Evolutionary conservation across 1,140 invertebrate genomes (phyloP), one percentile per base, ranked within the genome.

Genomic region (Lethrus apterus): DNA sequence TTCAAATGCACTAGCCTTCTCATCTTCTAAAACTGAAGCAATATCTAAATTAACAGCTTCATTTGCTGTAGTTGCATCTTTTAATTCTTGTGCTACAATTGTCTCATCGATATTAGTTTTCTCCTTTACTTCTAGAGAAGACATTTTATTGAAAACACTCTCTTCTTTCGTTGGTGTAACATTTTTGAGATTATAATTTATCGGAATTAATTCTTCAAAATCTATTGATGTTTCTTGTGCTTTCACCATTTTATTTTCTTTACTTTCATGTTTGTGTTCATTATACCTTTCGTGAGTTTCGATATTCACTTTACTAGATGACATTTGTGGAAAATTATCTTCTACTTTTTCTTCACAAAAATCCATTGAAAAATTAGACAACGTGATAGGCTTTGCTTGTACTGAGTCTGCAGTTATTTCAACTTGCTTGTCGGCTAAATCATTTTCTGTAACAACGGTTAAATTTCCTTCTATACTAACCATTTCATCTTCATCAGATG

Each of bases 361-460:
- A 50, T 62, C 61, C 53, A 62, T 54, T 7, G 62, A 64, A 19
- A 64, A 64, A 34, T 26, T 57, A 4, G 49, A 41, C 18, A 64
- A 50, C 9, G 48, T 60, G 9, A 52, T 44, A 0, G 62, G 58
- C 48, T 61, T 62, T 32, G 56, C 53, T 24, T 42, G 21, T 20
- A 32, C 50, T 48, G 44, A 54, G 48, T 33, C 23, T 2, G 52
- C 26, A n/a, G 63, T 59, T 13, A 66, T 62, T 56, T 66, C 64
- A 9, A 66, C 61, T 56, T 66, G 61, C 8, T 56, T 55, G 20
- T 66, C 60, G 3, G 57, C 59, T 29, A 66, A 52, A 46, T 63
- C 61, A 40, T 62, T 55, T 41, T 63, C 60, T 5, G 62, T 56
- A n/a, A 66, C 57, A 21, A 64, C 56, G 1, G 62, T 66, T 20